A percentile compares a stretch with the other conserved stretches of the same genome.
Evolutionary conservation across 2,797 vertebrate genomes (phyloP).

Genomic region (Brotula barbata): DNA sequence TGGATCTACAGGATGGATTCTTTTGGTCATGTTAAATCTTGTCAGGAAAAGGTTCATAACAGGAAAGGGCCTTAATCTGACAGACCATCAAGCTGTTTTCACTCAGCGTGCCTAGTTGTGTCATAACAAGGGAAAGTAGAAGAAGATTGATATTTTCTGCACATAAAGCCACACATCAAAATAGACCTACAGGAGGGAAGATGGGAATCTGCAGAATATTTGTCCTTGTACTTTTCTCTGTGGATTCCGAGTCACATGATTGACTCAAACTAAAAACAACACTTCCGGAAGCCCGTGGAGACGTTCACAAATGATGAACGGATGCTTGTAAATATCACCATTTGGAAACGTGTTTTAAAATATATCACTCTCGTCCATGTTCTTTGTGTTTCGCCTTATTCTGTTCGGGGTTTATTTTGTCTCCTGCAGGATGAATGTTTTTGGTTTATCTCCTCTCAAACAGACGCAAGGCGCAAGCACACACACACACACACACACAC

Average conservation of each 20-base stretch:
- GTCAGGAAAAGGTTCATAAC: too few species aligned
- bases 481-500: conserved; percentile 18
- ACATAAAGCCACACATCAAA: too few species aligned
- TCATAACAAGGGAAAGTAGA: too few species aligned
- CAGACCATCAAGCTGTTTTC: too few species aligned
- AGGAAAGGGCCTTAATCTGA: too few species aligned
- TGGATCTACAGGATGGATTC: too few species aligned
- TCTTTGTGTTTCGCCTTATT: not conserved
- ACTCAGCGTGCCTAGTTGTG: too few species aligned
- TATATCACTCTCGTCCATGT: not conserved
- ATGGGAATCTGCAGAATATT: too few species aligned
- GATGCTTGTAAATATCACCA: conserved; percentile 8
- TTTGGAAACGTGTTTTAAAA: conserved; percentile 4
- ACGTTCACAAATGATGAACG: conserved; percentile 15
- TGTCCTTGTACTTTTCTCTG: not conserved
- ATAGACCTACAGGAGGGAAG: too few species aligned
- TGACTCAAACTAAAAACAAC: not conserved
- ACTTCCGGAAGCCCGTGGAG: not conserved
- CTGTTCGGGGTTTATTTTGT: conserved; percentile 14
- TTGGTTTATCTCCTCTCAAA: conserved; percentile 55
- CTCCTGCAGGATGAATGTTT: conserved; percentile 37
- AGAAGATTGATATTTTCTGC: too few species aligned
- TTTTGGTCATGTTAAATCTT: too few species aligned
- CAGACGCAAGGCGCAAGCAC: conserved; percentile 26
- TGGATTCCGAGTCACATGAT: not conserved